Evolutionary conservation across 1,140 invertebrate genomes (phyloP), one percentile per base, ranked within the genome.

Genomic region (Neodiprion fabricii): DNA sequence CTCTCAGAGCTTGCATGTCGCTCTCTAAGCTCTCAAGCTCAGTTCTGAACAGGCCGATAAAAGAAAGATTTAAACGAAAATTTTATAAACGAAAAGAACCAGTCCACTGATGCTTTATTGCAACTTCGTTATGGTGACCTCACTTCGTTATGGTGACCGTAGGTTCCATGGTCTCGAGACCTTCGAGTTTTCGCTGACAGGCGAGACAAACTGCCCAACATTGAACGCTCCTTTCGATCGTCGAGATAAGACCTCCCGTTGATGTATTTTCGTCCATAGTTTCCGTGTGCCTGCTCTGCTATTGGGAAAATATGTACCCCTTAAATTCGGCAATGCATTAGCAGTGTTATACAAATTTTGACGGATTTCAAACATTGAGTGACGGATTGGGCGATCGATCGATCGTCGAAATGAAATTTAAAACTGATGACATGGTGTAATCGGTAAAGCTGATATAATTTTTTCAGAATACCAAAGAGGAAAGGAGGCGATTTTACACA

Each of bases 21-120:
- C 71, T 79, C 49, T 85, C 85, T 48, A 87, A 61, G 48, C 78
- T 78, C 8, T 83, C 81, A 12, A 87, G 70, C 49, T 88, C 87
- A 4, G 81, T 79, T 78, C 87, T 88, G 53, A 74, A 8, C 47
- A 78, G 48, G 67, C 70, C 67, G 66, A 72, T 70, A 69, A 7
- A 12, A n/a, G 14, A 23, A 17, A 23, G 17, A 69, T 66, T 12
- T 70, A 11, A 69, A 4, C 12, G 40, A 47, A 74, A 53, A 12
- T 21, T 66, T 49, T 50, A 69, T 11, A 68, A 17, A 50, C 23
- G 23, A 14, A 48, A 17, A 69, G 11, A 68, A 49, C 67, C 48
- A 21, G 61, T 1, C 1, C 14, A 5, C 1, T 66, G 61, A 3
- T 66, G 14, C 7, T 21, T 66, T 66, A 66, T n/a, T n/a, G 1